These are phyloP conservation scores for Carlito syrichta DNA, from an alignment of 2,113 vertebrate genomes.

Conservation along the genomic window DNA sequence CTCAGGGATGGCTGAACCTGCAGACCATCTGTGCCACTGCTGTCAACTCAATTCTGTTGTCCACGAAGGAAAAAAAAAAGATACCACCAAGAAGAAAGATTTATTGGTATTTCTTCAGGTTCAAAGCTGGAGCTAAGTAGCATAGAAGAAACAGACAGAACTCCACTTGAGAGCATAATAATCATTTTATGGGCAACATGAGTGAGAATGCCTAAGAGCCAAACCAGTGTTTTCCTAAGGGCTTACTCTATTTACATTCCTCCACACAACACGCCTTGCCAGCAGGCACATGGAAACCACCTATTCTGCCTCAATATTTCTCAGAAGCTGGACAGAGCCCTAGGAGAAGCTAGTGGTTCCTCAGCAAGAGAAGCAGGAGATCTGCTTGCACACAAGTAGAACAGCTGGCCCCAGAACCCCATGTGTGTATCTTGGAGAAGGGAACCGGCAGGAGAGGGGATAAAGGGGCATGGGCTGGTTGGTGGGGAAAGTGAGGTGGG, in stretches of 20 bases:
- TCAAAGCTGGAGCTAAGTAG: not conserved
- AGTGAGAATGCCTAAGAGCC: not conserved
- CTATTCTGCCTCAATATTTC: not conserved
- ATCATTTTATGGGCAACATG: not conserved
- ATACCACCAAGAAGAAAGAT: not conserved
- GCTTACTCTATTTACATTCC: not conserved
- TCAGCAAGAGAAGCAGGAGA: not conserved
- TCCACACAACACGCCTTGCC: not conserved
- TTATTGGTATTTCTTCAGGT: not conserved
- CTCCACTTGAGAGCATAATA: not conserved
- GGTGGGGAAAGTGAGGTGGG: not conserved
- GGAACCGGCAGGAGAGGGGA: not conserved
- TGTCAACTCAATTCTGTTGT: not conserved
- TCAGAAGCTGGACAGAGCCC: not conserved
- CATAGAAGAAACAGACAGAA: not conserved
- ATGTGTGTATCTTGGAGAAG: not conserved
- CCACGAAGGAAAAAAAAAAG: not conserved
- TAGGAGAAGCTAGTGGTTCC: not conserved
- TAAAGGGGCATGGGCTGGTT: not conserved
- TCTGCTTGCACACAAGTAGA: not conserved
- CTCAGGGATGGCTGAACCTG: not conserved
- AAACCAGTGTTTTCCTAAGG: not conserved
- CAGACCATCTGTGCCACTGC: not conserved
- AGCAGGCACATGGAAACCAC: not conserved
- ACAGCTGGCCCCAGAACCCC: not conserved